A percentile compares a stretch with the other conserved stretches of the same genome.
These are phyloP conservation scores for Drymonia ruficornis DNA, from an alignment of 2,888 invertebrate species.

Conservation along the genomic window DNA sequence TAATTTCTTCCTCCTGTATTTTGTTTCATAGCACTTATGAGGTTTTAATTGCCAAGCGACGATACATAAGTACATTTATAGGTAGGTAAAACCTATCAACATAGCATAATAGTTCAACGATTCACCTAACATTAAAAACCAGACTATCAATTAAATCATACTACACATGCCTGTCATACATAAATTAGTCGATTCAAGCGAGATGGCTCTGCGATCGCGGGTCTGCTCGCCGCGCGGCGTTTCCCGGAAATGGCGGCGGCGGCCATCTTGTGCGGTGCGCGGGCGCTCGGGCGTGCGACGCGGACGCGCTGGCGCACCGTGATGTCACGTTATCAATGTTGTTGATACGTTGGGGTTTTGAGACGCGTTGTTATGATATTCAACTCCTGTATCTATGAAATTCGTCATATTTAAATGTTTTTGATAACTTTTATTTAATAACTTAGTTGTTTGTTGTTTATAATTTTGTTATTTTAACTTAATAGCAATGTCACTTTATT, in stretches of 20 bases:
- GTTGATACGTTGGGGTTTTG: conserved; percentile 1
- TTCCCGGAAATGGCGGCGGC: conserved; percentile 60
- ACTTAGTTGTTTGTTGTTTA: too few species aligned
- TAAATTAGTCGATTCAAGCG: conserved; percentile 12
- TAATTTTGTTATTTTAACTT: too few species aligned
- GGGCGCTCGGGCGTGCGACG: conserved; percentile 6
- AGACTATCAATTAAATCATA: neutral
- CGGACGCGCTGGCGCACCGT: neutral
- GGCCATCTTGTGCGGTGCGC: conserved; percentile 8
- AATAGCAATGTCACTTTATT: too few species aligned
- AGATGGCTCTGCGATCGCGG: conserved; percentile 38
- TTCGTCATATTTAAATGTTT: neutral
- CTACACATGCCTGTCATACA: neutral
- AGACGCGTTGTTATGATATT: neutral
- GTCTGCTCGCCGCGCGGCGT: conserved; percentile 42
- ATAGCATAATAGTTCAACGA: too few species aligned
- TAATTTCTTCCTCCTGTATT: too few species aligned
- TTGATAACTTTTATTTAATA: too few species aligned
- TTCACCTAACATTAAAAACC: neutral
- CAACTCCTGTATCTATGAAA: neutral
- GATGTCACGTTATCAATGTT: conserved; percentile 4
- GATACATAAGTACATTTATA: too few species aligned
- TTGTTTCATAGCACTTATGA: too few species aligned
- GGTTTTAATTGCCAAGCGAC: too few species aligned
- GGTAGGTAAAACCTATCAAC: too few species aligned